Conservation (phyloP, 2,888 invertebrate species). For the Scrobipalpa costella region DNA sequence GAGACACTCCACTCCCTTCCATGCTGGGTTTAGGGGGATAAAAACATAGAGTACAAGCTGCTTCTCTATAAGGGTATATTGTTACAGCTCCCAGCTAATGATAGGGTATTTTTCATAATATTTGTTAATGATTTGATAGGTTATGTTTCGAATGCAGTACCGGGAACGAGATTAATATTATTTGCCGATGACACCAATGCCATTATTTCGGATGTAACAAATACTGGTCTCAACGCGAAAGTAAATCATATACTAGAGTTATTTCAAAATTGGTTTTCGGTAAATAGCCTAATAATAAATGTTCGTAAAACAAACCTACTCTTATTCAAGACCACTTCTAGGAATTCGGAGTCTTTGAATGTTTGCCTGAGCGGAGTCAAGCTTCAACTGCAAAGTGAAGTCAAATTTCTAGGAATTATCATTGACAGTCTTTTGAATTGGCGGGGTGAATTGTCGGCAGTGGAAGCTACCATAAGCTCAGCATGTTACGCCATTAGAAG, state of each 20-base stretch:
- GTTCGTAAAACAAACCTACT: background rate
- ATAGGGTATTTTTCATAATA: no score
- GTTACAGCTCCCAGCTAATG: no score
- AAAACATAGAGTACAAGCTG: no score
- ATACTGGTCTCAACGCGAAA: background rate
- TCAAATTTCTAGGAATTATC: no score
- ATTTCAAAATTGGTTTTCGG: background rate
- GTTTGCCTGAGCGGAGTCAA: background rate
- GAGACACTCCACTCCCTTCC: conserved; percentile 11
- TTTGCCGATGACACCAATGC: conserved; percentile 26
- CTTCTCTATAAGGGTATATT: no score
- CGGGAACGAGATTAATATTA: background rate
- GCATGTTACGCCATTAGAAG: no score
- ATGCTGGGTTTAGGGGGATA: no score
- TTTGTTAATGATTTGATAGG: no score
- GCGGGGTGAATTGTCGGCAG: no score
- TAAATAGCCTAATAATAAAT: conserved; percentile 3
- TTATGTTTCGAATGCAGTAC: background rate
- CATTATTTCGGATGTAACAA: background rate
- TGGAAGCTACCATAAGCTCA: no score
- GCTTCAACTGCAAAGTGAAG: background rate
- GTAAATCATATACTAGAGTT: background rate
- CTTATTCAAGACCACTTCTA: background rate
- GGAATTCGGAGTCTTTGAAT: background rate
- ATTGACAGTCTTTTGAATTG: no score